A percentile compares a stretch with the other conserved stretches of the same genome.
These are phyloP conservation scores for Indicator maculatus DNA, from an alignment of 2,113 vertebrate species.

Conservation along the genomic window DNA sequence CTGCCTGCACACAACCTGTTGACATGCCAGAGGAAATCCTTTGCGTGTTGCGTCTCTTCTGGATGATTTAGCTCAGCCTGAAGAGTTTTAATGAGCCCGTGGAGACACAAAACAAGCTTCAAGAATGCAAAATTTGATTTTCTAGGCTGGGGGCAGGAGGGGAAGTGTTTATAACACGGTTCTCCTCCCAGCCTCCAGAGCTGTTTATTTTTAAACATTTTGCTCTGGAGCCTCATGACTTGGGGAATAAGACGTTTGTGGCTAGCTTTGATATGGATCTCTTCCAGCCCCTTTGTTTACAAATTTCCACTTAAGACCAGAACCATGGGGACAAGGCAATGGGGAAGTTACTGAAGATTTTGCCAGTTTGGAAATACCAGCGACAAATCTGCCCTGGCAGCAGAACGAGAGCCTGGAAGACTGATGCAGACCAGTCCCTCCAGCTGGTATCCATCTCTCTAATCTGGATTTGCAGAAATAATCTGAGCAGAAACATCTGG, in stretches of 20 bases:
- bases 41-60: background rate
- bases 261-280: background rate
- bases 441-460: slow-evolving; percentile 13
- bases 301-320: background rate
- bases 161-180: slow-evolving; percentile 14
- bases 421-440: background rate
- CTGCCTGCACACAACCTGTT: background rate
- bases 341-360: slow-evolving; percentile 23
- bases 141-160: background rate
- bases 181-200: background rate
- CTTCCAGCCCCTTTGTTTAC: slow-evolving; percentile 46
- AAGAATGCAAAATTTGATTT: background rate
- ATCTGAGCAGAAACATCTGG: slow-evolving; percentile 59
- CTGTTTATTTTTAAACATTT: slow-evolving; percentile 26
- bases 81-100: background rate
- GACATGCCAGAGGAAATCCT: background rate
- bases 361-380: background rate
- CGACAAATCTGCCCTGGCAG: background rate
- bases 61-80: background rate
- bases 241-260: slow-evolving; percentile 20
- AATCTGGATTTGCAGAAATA: background rate
- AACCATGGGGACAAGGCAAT: background rate
- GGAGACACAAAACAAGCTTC: background rate
- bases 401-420: background rate
- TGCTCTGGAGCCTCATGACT: slow-evolving; percentile 24